phyloP scores from a whole-genome alignment of 2,888 invertebrate genomes.

The Galerucella pusilla region DNA sequence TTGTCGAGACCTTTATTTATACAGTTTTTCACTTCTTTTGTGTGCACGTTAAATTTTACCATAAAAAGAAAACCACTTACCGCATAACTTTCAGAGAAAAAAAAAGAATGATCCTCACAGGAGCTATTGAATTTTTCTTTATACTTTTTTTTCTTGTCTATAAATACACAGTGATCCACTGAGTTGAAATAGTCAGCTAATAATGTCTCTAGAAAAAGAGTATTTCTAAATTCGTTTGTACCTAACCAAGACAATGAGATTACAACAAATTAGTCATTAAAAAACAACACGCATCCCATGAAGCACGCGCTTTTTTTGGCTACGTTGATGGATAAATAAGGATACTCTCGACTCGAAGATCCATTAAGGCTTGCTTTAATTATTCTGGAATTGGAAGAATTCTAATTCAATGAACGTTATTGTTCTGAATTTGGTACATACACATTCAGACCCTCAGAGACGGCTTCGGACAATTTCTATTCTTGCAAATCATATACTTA shows the following conservation, averaged over 20 bases:
- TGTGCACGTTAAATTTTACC: no score
- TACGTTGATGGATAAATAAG: constrained; percentile 13
- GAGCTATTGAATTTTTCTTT: neutral
- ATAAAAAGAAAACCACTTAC: neutral
- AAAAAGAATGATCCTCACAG: neutral
- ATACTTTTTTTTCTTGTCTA: no score
- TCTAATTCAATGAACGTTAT: constrained; percentile 15
- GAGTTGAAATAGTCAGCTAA: neutral
- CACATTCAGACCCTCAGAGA: neutral
- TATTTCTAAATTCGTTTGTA: constrained; percentile 12
- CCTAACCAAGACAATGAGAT: constrained; percentile 10
- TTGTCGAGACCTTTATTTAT: no score
- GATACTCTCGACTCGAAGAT: neutral
- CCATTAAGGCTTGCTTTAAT: constrained; percentile 11
- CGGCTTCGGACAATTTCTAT: neutral
- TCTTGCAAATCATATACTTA: neutral
- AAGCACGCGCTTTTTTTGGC: constrained; percentile 2
- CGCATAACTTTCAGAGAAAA: neutral
- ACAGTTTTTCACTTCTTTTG: no score
- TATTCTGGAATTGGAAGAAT: constrained; percentile 18
- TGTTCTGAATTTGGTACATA: constrained; percentile 12
- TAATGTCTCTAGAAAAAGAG: constrained; percentile 5
- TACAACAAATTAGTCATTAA: constrained; percentile 11
- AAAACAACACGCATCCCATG: constrained; percentile 1
- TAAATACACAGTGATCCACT: no score